phyloP scores from a whole-genome alignment of 2,113 vertebrate species.

The Phalacrocorax brasilianus region DNA sequence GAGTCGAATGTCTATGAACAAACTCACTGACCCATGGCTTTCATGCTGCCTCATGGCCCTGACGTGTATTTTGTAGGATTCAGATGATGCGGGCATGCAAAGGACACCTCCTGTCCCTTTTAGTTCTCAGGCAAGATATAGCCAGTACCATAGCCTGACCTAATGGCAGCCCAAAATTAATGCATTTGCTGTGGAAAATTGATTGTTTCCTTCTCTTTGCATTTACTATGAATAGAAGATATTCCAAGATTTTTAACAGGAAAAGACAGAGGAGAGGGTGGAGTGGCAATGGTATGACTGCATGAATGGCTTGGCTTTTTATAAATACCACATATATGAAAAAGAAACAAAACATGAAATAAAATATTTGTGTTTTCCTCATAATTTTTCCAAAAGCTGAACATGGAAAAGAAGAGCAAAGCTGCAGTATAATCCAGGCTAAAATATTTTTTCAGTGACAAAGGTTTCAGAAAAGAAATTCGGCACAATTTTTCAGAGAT shows the following conservation, averaged over 20 bases:
- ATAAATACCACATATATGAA: not conserved
- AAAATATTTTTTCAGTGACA: not conserved
- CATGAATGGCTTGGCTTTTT: not conserved
- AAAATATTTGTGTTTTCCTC: not conserved
- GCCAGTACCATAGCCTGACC: not conserved
- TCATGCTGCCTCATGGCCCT: accelerated
- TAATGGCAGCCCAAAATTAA: not conserved
- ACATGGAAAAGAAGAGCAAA: not conserved
- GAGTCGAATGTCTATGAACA: not conserved
- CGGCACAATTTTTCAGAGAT: not conserved
- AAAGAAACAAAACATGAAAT: not conserved
- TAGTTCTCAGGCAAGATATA: not conserved
- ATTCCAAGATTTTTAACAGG: not conserved
- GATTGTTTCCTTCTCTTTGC: not conserved
- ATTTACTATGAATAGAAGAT: not conserved
- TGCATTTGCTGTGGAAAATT: accelerated
- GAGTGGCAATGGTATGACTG: not conserved
- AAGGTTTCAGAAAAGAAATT: not conserved
- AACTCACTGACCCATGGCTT: not conserved
- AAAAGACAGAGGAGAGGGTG: not conserved
- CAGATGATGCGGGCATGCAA: accelerated
- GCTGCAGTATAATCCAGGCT: not conserved
- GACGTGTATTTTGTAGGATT: accelerated
- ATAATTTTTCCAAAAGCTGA: not conserved
- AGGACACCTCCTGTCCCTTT: not conserved